A percentile compares a stretch with the other conserved stretches of the same genome.
Evolutionary conservation across 2,888 invertebrate species (phyloP).

Genomic region (Oxystoma pomonae): DNA sequence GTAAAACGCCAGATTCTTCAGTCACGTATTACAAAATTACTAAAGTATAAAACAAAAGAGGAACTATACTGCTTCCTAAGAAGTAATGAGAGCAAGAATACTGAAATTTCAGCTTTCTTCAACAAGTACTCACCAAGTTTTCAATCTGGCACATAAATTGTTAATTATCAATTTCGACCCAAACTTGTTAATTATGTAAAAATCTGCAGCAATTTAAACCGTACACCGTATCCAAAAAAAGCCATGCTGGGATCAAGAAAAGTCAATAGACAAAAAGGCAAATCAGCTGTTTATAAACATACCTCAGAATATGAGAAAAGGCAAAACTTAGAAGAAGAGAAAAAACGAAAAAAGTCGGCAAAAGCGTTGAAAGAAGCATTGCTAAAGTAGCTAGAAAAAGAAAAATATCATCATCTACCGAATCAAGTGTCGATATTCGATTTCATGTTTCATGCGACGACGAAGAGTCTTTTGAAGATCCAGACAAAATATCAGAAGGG

Average conservation of each 20-base stretch:
- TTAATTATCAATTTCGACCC: no score
- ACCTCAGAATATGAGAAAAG: conserved; percentile 8
- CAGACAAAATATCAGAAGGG: neutral
- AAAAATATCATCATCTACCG: neutral
- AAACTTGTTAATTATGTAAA: neutral
- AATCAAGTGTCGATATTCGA: neutral
- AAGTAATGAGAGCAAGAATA: conserved; percentile 5
- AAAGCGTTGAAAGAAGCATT: neutral
- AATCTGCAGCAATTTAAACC: neutral
- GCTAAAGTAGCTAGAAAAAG: neutral
- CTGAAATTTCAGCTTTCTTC: neutral
- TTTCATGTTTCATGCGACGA: neutral
- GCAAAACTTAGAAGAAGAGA: conserved; percentile 8
- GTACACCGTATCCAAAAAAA: neutral
- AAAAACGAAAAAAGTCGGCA: conserved; percentile 4
- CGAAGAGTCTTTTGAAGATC: neutral
- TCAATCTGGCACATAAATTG: no score
- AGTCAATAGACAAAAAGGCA: neutral
- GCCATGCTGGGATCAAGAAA: neutral
- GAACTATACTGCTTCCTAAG: neutral
- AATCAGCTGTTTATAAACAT: conserved; percentile 7
- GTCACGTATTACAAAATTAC: conserved; percentile 4
- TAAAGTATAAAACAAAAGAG: neutral
- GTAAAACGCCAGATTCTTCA: conserved; percentile 8
- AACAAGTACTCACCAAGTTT: neutral